A percentile compares a stretch with the other conserved stretches of the same genome.
phyloP scores from a whole-genome alignment of 2,888 invertebrate species.

The Chironomus riparius region DNA sequence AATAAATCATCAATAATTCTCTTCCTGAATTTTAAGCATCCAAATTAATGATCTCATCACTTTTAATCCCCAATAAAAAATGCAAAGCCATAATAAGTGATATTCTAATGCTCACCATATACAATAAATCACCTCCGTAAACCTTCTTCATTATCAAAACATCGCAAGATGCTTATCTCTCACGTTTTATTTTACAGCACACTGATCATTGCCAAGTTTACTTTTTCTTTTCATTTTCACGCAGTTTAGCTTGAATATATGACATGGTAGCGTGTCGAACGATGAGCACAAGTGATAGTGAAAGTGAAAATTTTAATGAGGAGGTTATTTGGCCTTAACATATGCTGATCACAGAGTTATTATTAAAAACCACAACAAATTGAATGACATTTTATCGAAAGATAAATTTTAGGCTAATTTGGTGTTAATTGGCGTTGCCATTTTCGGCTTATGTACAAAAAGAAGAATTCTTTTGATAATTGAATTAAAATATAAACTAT shows the following conservation, averaged over 20 bases:
- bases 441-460: not conserved
- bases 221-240: not conserved
- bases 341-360: not conserved
- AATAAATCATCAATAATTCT: too few relatives aligned
- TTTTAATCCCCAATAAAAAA: too few relatives aligned
- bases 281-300: not conserved
- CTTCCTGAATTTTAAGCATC: too few relatives aligned
- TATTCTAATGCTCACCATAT: not conserved
- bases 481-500: too few relatives aligned
- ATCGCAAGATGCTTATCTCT: not conserved
- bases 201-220: not conserved
- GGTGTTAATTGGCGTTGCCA: not conserved
- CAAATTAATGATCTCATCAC: too few relatives aligned
- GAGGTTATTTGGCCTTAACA: conserved; percentile 15
- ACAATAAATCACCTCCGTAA: not conserved
- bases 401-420: not conserved
- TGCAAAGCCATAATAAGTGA: too few relatives aligned
- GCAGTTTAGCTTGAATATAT: not conserved
- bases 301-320: conserved; percentile 11
- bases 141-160: not conserved
- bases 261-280: not conserved
- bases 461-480: not conserved
- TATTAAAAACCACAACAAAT: not conserved
- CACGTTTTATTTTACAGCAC: not conserved
- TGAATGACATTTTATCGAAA: not conserved